Percentiles rank a stretch among this genome's conserved stretches.
Conservation (phyloP, 2,113 vertebrate species). For the Ancistrus triradiatus region DNA sequence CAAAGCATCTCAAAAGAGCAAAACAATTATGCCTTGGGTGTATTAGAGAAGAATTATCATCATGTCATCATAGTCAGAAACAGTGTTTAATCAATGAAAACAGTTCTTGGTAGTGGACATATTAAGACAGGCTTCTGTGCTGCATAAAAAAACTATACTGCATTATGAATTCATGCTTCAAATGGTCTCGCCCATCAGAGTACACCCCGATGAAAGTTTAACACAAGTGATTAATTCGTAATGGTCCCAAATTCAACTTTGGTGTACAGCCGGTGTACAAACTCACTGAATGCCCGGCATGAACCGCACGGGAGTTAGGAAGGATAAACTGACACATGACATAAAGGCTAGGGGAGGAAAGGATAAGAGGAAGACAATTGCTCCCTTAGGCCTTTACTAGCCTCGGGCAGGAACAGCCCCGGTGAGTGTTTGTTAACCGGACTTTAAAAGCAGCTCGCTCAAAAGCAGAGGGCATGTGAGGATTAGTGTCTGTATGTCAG, state of each 20-base stretch:
- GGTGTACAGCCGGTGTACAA: slow-evolving; percentile 33
- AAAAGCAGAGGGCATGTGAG: too few relatives aligned
- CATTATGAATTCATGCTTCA: slow-evolving; percentile 44
- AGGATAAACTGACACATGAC: slow-evolving; percentile 1
- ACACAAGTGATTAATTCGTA: slow-evolving; percentile 51
- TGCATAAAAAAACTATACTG: neutral
- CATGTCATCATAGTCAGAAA: too few relatives aligned
- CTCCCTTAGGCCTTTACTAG: slow-evolving; percentile 35
- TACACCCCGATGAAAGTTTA: slow-evolving; percentile 56
- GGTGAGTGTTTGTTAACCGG: slow-evolving; percentile 58
- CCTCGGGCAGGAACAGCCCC: slow-evolving; percentile 55
- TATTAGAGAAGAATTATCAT: too few relatives aligned
- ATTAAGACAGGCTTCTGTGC: neutral
- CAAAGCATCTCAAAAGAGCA: too few relatives aligned
- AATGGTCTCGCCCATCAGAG: slow-evolving; percentile 29
- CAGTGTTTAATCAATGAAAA: too few relatives aligned
- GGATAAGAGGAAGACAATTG: too few relatives aligned
- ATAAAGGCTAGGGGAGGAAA: slow-evolving; percentile 22
- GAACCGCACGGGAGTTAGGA: neutral
- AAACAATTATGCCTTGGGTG: too few relatives aligned
- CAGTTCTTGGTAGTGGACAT: neutral
- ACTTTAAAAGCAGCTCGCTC: slow-evolving; percentile 63
- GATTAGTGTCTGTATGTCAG: too few relatives aligned
- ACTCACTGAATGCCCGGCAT: slow-evolving; percentile 13
- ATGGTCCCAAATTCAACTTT: slow-evolving; percentile 52